These are phyloP conservation scores for Drosophila histrio DNA, from an alignment of 2,888 invertebrate species.

Conservation along the genomic window DNA sequence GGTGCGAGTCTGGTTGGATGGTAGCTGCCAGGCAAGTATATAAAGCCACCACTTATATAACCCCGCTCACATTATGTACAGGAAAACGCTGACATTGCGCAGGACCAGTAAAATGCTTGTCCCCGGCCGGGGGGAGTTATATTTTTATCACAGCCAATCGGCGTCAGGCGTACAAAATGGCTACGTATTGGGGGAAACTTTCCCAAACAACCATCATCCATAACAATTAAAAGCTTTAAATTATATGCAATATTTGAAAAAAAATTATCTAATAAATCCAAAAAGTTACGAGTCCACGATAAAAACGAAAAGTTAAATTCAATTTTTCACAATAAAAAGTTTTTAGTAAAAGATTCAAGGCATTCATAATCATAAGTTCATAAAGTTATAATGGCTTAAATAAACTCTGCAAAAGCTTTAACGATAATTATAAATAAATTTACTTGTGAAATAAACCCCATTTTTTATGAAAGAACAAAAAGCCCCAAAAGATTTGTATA, in stretches of 20 bases:
- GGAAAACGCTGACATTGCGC: constrained; percentile 52
- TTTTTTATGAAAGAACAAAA: not conserved
- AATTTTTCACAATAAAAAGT: not conserved
- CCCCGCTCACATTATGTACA: constrained; percentile 55
- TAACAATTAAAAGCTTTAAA: not conserved
- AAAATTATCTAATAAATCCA: not conserved
- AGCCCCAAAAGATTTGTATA: not conserved
- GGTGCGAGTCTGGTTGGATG: constrained; percentile 18
- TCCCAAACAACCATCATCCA: not conserved
- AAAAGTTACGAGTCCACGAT: not conserved
- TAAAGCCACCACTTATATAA: constrained; percentile 50
- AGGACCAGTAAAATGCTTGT: constrained; percentile 38
- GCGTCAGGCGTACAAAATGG: constrained; percentile 64
- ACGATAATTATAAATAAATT: no score
- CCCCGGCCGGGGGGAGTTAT: constrained; percentile 4
- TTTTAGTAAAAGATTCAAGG: not conserved
- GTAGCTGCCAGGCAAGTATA: constrained; percentile 30
- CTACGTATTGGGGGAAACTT: constrained; percentile 18
- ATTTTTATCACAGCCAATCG: constrained; percentile 66
- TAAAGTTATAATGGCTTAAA: no score
- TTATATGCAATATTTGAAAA: not conserved
- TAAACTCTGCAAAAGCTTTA: no score
- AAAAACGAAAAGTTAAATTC: not conserved
- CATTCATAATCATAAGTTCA: not conserved
- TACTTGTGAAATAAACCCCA: not conserved